Conservation (phyloP, 2,797 vertebrate genomes). For the Tokudaia muenninki region DNA sequence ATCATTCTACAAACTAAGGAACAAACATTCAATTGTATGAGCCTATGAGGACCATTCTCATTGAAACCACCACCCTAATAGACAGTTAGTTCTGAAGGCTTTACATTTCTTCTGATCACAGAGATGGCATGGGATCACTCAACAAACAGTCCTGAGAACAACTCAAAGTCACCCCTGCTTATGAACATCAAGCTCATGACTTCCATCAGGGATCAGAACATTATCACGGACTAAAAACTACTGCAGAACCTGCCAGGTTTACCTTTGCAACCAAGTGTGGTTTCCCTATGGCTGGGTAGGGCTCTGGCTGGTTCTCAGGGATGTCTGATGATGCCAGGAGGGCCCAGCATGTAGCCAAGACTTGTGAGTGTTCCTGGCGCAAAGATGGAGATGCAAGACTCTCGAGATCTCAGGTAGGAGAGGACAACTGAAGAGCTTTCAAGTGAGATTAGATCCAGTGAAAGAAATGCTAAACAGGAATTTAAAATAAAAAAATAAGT, state of each 20-base stretch:
- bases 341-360: background rate
- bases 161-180: background rate
- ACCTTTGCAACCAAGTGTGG: background rate
- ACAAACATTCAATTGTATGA: background rate
- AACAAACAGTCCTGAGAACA: background rate
- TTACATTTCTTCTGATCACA: background rate
- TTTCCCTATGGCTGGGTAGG: fast-evolving
- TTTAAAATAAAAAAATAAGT: background rate
- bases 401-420: background rate
- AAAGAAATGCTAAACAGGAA: background rate
- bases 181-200: too few species aligned
- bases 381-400: background rate
- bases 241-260: too few species aligned
- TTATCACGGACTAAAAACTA: background rate
- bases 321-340: background rate
- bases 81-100: background rate
- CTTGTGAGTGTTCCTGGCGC: fast-evolving
- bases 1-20: background rate
- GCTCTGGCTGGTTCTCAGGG: background rate
- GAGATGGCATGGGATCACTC: background rate
- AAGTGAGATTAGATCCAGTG: background rate
- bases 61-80: background rate
- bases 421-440: background rate
- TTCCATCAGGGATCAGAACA: background rate
- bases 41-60: background rate